A percentile compares a stretch with the other conserved stretches of the same genome.
Evolutionary conservation across 2,797 vertebrate species (phyloP).

Genomic region (Galago senegalensis): DNA sequence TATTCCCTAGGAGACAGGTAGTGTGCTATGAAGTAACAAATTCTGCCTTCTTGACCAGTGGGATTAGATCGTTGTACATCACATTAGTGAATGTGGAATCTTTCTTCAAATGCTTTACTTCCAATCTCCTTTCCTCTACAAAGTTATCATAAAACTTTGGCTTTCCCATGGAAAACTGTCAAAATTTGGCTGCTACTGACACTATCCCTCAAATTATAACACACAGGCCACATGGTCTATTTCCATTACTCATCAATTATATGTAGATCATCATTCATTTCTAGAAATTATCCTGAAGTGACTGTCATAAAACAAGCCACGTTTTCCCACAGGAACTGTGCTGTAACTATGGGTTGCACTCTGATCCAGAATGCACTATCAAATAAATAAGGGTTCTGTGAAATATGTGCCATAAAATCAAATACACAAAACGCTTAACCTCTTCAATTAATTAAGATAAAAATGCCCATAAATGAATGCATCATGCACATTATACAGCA

Average conservation of each 20-base stretch:
- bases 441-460: constrained; percentile 76
- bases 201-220: not conserved
- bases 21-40: constrained; percentile 19
- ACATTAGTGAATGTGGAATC: constrained; percentile 25
- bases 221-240: not conserved
- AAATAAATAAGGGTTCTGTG: constrained; percentile 56
- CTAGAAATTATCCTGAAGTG: constrained; percentile 62
- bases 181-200: constrained; percentile 20
- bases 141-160: not conserved
- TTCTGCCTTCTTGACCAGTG: not conserved
- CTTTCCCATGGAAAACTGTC: constrained; percentile 40
- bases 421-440: constrained; percentile 71
- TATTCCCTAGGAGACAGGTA: constrained; percentile 7
- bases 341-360: constrained; percentile 35
- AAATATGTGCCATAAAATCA: constrained; percentile 68
- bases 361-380: constrained; percentile 32
- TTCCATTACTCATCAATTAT: constrained; percentile 39
- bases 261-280: constrained; percentile 36
- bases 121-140: not conserved
- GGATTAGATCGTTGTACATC: not conserved
- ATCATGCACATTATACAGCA: not conserved
- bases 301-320: constrained; percentile 16
- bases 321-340: constrained; percentile 43
- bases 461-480: constrained; percentile 55
- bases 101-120: constrained; percentile 48